A percentile compares a stretch with the other conserved stretches of the same genome.
phyloP scores from a whole-genome alignment of 2,113 vertebrate species.

The Ariopsis seemanni region DNA sequence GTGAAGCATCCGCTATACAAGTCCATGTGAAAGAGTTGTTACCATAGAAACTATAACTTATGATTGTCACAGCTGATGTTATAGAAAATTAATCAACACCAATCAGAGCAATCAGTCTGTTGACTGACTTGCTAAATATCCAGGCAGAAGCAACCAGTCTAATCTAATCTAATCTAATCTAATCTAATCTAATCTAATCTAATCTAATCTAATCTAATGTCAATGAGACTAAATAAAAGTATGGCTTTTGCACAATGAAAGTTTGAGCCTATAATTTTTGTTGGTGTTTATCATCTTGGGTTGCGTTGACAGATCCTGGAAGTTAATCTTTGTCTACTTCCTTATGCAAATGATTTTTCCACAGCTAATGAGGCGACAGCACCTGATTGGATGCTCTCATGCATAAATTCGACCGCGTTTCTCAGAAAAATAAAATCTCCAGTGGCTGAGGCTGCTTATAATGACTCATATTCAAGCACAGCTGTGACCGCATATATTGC shows the following conservation, averaged over 20 bases:
- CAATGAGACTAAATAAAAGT: background rate
- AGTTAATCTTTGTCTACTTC: background rate
- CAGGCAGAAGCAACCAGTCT: background rate
- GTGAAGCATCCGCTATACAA: background rate
- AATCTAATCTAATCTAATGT: background rate
- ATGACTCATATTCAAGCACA: conserved; percentile 20
- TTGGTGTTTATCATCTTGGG: background rate
- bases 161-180: background rate
- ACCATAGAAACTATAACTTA: background rate
- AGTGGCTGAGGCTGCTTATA: conserved; percentile 1
- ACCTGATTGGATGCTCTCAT: background rate
- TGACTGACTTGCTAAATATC: background rate
- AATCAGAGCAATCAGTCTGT: background rate
- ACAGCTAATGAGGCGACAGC: conserved; percentile 17
- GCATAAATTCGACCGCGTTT: conserved; percentile 12
- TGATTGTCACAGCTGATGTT: background rate
- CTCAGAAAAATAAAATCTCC: background rate
- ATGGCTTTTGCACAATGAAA: background rate
- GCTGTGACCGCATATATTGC: background rate
- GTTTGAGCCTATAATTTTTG: background rate
- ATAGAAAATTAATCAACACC: background rate
- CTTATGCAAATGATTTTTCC: conserved; percentile 12
- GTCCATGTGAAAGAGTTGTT: background rate
- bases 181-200: background rate
- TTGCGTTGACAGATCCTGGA: background rate